phyloP scores from a whole-genome alignment of 2,113 vertebrate species.

The Pogonocichla stellata region DNA sequence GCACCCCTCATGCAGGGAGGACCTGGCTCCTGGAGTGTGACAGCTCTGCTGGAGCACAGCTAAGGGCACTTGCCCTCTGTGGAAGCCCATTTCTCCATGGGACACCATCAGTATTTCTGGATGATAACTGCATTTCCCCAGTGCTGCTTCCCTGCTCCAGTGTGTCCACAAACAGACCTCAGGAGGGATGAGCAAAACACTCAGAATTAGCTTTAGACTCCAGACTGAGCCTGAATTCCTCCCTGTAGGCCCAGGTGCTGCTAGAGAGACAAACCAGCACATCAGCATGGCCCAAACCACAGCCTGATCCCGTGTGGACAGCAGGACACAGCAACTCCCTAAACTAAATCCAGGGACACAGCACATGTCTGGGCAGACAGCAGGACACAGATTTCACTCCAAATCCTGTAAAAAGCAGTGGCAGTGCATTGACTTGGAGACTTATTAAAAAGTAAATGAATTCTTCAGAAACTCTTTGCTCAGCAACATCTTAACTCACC shows the following conservation, averaged over 20 bases:
- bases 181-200: background rate
- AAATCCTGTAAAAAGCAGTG: background rate
- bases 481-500: background rate
- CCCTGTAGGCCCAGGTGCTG: background rate
- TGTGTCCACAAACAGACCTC: rapidly evolving
- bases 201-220: background rate
- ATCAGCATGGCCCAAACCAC: background rate
- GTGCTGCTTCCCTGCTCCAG: background rate
- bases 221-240: background rate
- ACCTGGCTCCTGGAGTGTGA: background rate
- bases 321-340: rapidly evolving
- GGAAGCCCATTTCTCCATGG: rapidly evolving
- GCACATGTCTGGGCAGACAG: background rate
- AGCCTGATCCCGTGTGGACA: rapidly evolving
- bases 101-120: background rate
- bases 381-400: background rate
- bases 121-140: background rate
- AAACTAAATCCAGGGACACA: background rate
- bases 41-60: background rate
- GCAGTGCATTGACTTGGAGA: background rate
- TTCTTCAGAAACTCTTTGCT: background rate
- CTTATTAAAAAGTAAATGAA: background rate
- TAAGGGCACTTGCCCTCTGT: background rate
- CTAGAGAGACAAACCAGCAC: background rate
- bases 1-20: rapidly evolving